Conservation (phyloP, 2,797 vertebrate species). For the Vultur gryphus region DNA sequence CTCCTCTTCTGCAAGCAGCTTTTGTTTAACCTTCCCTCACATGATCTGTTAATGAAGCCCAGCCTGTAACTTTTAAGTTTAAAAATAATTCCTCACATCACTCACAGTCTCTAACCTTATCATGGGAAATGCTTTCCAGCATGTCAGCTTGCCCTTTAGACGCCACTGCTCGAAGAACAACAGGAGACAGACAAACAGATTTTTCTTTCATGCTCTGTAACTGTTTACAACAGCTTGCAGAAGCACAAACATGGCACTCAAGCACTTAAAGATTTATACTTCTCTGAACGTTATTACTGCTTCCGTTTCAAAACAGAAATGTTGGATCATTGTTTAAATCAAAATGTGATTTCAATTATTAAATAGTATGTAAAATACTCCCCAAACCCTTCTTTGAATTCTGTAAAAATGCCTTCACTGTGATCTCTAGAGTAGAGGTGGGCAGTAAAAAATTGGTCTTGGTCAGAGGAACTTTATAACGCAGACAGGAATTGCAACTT, state of each 20-base stretch:
- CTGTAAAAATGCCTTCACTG: background rate
- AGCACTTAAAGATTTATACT: background rate
- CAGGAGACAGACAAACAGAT: background rate
- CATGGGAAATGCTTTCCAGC: slow-evolving; percentile 13
- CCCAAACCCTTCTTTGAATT: background rate
- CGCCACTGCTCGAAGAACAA: background rate
- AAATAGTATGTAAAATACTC: background rate
- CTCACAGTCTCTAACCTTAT: background rate
- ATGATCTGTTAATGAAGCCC: slow-evolving; percentile 50
- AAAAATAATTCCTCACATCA: slow-evolving; percentile 47
- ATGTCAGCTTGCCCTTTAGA: slow-evolving; percentile 52
- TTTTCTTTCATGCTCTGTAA: background rate
- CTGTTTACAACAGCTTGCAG: background rate
- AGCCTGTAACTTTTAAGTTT: slow-evolving; percentile 20
- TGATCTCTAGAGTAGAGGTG: background rate
- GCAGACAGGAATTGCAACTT: background rate
- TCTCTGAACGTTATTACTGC: background rate
- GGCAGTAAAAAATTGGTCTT: background rate
- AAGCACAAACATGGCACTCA: background rate
- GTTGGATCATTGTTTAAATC: background rate
- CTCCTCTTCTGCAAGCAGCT: background rate
- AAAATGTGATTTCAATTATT: background rate
- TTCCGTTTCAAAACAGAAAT: background rate
- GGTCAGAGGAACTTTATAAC: background rate
- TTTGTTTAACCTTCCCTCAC: slow-evolving; percentile 49